Evolutionary conservation across 2,113 vertebrate genomes (phyloP).

Genomic region (Lontra canadensis): DNA sequence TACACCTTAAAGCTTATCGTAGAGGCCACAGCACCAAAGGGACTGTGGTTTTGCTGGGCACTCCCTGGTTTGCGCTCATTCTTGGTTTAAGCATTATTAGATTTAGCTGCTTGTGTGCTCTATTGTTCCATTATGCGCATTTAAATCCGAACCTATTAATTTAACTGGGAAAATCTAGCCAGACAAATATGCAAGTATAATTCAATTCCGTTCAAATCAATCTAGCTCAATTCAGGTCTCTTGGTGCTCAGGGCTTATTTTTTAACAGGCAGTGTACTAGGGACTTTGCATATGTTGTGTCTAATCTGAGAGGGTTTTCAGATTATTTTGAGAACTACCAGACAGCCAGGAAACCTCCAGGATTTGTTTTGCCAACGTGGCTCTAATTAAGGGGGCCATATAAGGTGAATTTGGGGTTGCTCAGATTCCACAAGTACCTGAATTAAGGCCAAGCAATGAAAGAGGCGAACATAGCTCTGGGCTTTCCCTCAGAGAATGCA

Average conservation of each 20-base stretch:
- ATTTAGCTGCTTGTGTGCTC: neutral
- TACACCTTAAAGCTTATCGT: neutral
- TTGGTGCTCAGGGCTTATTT: neutral
- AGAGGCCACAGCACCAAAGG: neutral
- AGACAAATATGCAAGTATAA: slow-evolving; percentile 52
- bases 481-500: neutral
- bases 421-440: neutral
- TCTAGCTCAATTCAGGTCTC: neutral
- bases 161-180: slow-evolving; percentile 39
- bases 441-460: neutral
- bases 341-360: neutral
- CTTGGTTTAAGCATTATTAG: slow-evolving; percentile 28
- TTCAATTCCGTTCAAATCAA: neutral
- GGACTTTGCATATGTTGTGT: neutral
- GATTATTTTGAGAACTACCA: neutral
- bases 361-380: neutral
- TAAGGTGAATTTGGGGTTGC: neutral
- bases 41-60: neutral
- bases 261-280: neutral
- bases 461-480: neutral
- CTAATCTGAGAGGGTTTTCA: neutral
- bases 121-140: neutral
- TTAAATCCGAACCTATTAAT: slow-evolving; percentile 55
- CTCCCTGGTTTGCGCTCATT: slow-evolving; percentile 9
- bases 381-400: neutral